Evolutionary conservation across 2,113 vertebrate species (phyloP).

Genomic region (Phainopepla nitens): DNA sequence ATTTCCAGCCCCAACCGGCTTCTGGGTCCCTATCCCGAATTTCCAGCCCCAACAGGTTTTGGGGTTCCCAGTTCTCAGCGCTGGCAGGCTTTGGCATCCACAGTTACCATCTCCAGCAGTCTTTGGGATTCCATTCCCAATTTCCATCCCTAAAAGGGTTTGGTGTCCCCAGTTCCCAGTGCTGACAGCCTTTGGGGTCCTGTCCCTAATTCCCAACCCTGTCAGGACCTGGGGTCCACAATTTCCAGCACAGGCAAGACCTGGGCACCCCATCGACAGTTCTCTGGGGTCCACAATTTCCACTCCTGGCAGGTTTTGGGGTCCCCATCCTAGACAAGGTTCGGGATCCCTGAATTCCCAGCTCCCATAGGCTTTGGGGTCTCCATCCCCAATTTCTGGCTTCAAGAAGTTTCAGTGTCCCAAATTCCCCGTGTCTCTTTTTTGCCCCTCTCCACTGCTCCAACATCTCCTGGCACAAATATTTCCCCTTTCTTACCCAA

Average conservation of each 20-base stretch:
- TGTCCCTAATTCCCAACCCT: not conserved
- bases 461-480: not conserved
- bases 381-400: not conserved
- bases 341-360: not conserved
- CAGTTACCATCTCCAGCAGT: not conserved
- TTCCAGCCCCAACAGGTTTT: not conserved
- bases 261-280: not conserved
- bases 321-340: not conserved
- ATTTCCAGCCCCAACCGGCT: not conserved
- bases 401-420: not conserved
- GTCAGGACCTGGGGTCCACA: too few relatives aligned
- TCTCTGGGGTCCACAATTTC: not conserved
- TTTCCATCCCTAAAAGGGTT: not conserved
- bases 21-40: not conserved
- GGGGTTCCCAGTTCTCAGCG: rapidly evolving
- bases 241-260: not conserved
- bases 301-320: not conserved
- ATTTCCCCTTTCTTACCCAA: not conserved
- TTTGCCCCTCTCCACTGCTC: not conserved
- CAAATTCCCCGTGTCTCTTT: not conserved
- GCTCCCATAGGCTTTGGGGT: not conserved
- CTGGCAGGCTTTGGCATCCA: not conserved
- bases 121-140: not conserved
- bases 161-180: not conserved
- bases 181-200: not conserved